Evolutionary conservation across 2,888 invertebrate species (phyloP).

Genomic region (Seira sanloemensis): DNA sequence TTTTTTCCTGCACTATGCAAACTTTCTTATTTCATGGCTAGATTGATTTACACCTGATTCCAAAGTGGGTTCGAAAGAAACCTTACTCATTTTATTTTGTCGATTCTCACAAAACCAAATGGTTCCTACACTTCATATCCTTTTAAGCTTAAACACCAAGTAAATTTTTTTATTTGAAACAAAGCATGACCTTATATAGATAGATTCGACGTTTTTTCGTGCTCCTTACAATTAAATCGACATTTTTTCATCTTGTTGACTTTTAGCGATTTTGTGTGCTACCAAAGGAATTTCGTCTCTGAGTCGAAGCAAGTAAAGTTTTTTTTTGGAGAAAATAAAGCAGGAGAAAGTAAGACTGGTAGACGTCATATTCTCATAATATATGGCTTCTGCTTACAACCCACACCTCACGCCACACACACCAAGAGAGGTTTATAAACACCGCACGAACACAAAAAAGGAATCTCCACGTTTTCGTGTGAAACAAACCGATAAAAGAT

Average conservation of each 20-base stretch:
- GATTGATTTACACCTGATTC: conserved; percentile 64
- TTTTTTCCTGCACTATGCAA: no score
- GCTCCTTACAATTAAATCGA: conserved; percentile 5
- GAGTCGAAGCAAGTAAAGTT: neutral
- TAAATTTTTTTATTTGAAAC: no score
- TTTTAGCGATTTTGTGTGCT: conserved; percentile 41
- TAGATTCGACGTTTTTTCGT: neutral
- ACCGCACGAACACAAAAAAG: conserved; percentile 4
- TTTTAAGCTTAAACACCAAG: no score
- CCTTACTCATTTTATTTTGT: conserved; percentile 17
- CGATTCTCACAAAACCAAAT: neutral
- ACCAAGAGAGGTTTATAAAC: neutral
- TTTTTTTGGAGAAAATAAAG: neutral
- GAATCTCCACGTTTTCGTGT: conserved; percentile 14
- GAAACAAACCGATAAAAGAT: conserved; percentile 34
- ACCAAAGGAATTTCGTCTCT: conserved; percentile 44
- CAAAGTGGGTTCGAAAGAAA: conserved; percentile 28
- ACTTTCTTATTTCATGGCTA: conserved; percentile 40
- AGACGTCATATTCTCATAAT: conserved; percentile 49
- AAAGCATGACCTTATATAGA: neutral
- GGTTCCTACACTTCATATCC: neutral
- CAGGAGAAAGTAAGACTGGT: conserved; percentile 21
- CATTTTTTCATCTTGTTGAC: conserved; percentile 59
- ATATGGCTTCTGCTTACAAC: conserved; percentile 44
- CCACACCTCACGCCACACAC: conserved; percentile 6